Percentiles rank a stretch among this genome's conserved stretches.
Conservation (phyloP, 2,113 vertebrate genomes). For the Pomatorhinus ruficollis region DNA sequence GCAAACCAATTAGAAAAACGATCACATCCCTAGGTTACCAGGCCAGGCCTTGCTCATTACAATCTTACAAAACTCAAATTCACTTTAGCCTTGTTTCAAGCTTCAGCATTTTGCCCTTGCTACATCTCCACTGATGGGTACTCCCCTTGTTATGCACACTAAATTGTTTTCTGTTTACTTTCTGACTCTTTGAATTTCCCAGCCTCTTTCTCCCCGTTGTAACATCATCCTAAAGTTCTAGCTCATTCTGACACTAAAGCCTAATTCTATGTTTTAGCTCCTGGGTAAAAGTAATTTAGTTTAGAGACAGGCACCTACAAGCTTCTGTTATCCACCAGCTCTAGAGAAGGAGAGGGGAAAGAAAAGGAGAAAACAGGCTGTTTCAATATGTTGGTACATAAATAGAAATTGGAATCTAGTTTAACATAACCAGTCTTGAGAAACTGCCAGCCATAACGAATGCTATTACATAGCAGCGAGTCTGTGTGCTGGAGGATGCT, state of each 20-base stretch:
- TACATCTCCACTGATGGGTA: not conserved
- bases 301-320: not conserved
- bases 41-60: not conserved
- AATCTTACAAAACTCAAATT: not conserved
- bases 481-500: not conserved
- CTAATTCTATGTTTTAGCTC: not conserved
- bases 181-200: not conserved
- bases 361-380: not conserved
- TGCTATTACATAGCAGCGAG: not conserved
- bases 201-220: not conserved
- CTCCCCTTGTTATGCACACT: not conserved
- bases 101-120: not conserved
- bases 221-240: not conserved
- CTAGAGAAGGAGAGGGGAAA: not conserved
- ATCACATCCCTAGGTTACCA: not conserved
- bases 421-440: constrained; percentile 40
- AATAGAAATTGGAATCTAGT: constrained; percentile 18
- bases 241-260: not conserved
- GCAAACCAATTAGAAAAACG: not conserved
- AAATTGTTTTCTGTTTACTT: not conserved
- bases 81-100: not conserved
- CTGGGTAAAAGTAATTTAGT: not conserved
- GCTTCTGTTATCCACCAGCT: not conserved
- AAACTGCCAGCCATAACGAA: constrained; percentile 51
- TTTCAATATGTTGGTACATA: constrained; percentile 28